Percentiles rank a stretch among this genome's conserved stretches.
Conservation (phyloP, 2,113 vertebrate genomes). For the Aldabrachelys gigantea region DNA sequence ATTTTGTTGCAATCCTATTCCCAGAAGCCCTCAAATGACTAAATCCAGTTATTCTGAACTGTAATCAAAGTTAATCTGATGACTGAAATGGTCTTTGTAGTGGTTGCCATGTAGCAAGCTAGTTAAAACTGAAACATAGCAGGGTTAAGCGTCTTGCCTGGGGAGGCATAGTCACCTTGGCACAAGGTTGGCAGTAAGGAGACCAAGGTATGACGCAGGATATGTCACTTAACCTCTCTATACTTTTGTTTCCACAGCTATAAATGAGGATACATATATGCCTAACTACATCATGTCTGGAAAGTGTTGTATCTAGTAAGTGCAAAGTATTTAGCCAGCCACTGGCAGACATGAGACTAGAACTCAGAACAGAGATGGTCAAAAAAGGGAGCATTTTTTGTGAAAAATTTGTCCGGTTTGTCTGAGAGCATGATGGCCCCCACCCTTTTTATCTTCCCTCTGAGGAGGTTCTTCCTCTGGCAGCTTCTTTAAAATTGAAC, state of each 20-base stretch:
- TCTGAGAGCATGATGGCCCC: not conserved
- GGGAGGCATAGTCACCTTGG: not conserved
- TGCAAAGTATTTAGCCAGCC: not conserved
- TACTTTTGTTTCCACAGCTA: not conserved
- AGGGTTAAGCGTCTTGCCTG: not conserved
- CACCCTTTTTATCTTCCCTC: not conserved
- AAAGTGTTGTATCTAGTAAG: accelerated
- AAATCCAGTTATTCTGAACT: conserved; percentile 8
- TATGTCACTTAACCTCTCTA: not conserved
- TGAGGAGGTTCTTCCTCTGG: not conserved
- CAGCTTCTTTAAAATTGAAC: not conserved
- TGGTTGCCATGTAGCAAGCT: not conserved
- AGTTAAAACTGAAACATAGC: not conserved
- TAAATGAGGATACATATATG: not conserved
- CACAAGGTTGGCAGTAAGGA: not conserved
- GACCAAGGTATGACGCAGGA: not conserved
- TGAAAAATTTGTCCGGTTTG: not conserved
- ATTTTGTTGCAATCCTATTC: conserved; percentile 16
- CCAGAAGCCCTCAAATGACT: not conserved
- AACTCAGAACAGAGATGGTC: not conserved
- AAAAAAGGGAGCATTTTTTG: not conserved
- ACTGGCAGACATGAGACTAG: not conserved
- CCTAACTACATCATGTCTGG: not conserved
- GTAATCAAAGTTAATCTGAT: not conserved
- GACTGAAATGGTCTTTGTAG: conserved; percentile 20